Percentiles rank a stretch among this genome's conserved stretches.
phyloP scores from a whole-genome alignment of 2,888 invertebrate species.

The Autographa pulchrina region DNA sequence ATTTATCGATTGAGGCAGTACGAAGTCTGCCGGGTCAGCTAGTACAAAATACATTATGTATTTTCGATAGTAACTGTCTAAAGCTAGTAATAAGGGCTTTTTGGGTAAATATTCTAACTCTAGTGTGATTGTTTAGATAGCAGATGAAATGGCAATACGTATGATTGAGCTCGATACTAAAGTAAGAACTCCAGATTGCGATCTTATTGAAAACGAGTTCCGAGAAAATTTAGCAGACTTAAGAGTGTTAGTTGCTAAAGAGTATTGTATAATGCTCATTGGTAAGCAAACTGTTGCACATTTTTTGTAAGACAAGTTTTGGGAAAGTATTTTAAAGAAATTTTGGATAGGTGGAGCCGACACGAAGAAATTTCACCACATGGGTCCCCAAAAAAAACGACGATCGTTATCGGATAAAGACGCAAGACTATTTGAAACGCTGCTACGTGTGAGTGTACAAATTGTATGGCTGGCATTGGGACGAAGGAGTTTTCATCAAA shows the following conservation, averaged over 20 bases:
- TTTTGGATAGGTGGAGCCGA: slow-evolving; percentile 80
- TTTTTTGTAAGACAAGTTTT: not conserved
- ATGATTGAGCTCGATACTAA: slow-evolving; percentile 86
- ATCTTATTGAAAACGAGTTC: slow-evolving; percentile 81
- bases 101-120: not conserved
- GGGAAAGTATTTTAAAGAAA: not conserved
- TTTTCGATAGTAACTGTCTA: too few species aligned
- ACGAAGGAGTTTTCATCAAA: slow-evolving; percentile 89
- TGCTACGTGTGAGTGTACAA: slow-evolving; percentile 89
- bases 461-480: slow-evolving; percentile 91
- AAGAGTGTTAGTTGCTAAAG: slow-evolving; percentile 89
- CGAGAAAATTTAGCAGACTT: slow-evolving; percentile 89
- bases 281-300: slow-evolving; percentile 71
- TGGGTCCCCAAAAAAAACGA: slow-evolving; percentile 88
- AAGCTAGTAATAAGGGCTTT: too few species aligned
- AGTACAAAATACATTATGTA: too few species aligned
- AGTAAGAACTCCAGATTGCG: slow-evolving; percentile 87
- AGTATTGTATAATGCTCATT: slow-evolving; percentile 89
- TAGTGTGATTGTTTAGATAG: slow-evolving; percentile 75
- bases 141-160: slow-evolving; percentile 88
- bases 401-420: slow-evolving; percentile 91
- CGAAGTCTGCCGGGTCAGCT: too few species aligned
- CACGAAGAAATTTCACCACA: slow-evolving; percentile 89
- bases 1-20: too few species aligned
- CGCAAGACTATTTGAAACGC: slow-evolving; percentile 89